Evolutionary conservation across 2,888 invertebrate genomes (phyloP), one percentile per base, ranked within the genome.

Genomic region (Aelia acuminata): DNA sequence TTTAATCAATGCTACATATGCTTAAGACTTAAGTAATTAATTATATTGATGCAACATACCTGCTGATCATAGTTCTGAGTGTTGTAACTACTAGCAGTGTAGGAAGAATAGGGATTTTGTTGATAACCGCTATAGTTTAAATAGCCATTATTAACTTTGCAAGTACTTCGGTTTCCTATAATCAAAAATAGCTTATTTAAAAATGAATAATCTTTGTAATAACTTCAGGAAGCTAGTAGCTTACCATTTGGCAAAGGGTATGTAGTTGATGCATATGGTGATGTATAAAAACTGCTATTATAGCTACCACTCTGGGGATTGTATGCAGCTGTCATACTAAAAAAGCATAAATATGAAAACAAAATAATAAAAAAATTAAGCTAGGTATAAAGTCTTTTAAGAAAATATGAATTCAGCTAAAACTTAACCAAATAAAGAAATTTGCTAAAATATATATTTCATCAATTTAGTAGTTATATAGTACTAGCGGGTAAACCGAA

Each of bases 41-140:
- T 63, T 63, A 63, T 18, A 18, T 63, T 11, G 57, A 26, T 13
- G 0, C 15, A 4, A 15, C 31, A 90, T 91, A 94, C 95, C 94
- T 95, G 95, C 91, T 94, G 94, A 8, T 89, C 87, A 75, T 90
- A 89, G n/a, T 88, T 87, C 63, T 90, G 89, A n/a, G 89, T 87
- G 39, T 89, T 89, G 87, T 89, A 89, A 26, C 88, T 88, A 49
- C 88, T 89, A 89, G 35, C 89, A 88, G 87, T 89, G 47, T 87
- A 89, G 87, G 75, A 88, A 84, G 57, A 85, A 50, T 85, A 75
- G 31, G 87, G 70, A 48, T 87, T 88, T 75, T 90, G 90, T 70
- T 89, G 89, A 75, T 90, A 89, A 35, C 84, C 80, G 47, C 89
- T 75, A 85, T 90, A 90, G 89, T 90, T 90, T 49, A 90, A 87